phyloP scores from a whole-genome alignment of 2,888 invertebrate genomes.

The Aleiodes alternator region DNA sequence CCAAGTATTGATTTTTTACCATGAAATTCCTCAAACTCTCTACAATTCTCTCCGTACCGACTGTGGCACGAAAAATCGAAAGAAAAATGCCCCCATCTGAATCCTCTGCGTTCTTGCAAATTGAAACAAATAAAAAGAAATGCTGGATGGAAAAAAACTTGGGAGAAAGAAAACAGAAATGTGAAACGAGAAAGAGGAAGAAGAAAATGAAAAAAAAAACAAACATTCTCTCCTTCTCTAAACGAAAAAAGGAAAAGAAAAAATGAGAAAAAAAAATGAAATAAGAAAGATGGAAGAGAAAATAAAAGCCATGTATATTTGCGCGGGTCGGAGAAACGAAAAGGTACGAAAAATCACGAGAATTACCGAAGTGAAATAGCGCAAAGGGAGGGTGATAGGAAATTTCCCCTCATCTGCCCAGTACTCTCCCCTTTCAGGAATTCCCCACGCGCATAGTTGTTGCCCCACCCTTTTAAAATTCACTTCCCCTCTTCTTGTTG shows the following conservation, averaged over 20 bases:
- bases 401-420: conserved; percentile 22
- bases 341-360: neutral
- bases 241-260: conserved; percentile 24
- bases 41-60: conserved; percentile 9
- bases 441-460: neutral
- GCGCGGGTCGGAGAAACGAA: conserved; percentile 35
- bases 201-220: conserved; percentile 2
- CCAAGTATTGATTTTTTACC: conserved; percentile 38
- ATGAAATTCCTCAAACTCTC: conserved; percentile 36
- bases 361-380: conserved; percentile 14
- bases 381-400: conserved; percentile 15
- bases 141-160: no score
- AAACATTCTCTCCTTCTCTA: neutral
- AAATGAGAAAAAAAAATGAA: conserved; percentile 24
- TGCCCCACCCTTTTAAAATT: neutral
- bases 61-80: conserved; percentile 19
- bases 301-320: conserved; percentile 35
- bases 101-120: conserved; percentile 10
- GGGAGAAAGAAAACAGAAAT: conserved; percentile 8
- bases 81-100: conserved; percentile 17
- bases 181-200: neutral
- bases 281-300: conserved; percentile 19
- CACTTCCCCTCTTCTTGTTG: neutral
- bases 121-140: conserved; percentile 18
- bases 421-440: neutral